phyloP scores from a whole-genome alignment of 30 jellyfish, hydroid and myxozoan species.

The Nemopilema nomurai region DNA sequence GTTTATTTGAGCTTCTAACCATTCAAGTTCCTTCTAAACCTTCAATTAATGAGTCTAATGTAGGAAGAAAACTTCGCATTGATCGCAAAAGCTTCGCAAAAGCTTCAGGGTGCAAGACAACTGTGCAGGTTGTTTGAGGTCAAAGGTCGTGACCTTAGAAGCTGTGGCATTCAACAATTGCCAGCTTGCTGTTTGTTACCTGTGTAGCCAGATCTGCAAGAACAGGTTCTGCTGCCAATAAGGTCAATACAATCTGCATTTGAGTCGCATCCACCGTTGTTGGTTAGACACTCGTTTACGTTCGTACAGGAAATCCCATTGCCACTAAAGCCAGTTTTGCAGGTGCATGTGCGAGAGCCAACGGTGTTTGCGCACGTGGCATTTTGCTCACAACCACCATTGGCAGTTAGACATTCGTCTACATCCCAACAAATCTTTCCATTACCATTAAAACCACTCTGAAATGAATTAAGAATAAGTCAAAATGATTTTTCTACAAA shows the following conservation, averaged over 20 bases:
- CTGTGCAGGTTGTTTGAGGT: too few species aligned
- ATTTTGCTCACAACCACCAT: conserved; percentile 12
- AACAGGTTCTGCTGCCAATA: background rate
- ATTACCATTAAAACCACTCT: conserved; percentile 16
- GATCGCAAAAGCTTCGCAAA: too few species aligned
- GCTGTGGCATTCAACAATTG: too few species aligned
- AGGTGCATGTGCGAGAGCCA: conserved; percentile 36
- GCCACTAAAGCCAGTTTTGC: conserved; percentile 44
- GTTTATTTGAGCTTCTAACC: too few species aligned
- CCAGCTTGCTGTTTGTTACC: conserved; percentile 1
- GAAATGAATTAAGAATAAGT: too few species aligned
- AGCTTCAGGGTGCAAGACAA: too few species aligned
- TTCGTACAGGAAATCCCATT: background rate
- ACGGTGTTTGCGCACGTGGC: conserved; percentile 18
- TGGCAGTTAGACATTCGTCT: conserved; percentile 31
- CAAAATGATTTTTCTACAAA: too few species aligned
- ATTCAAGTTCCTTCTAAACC: too few species aligned
- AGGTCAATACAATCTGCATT: background rate
- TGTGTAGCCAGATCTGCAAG: conserved; percentile 10
- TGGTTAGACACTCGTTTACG: conserved; percentile 11
- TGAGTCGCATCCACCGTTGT: conserved; percentile 7
- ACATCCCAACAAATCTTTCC: conserved; percentile 34
- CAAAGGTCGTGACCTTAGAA: too few species aligned
- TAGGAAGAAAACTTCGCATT: too few species aligned
- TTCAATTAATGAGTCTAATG: too few species aligned